Evolutionary conservation across 2,113 vertebrate genomes (phyloP).

Genomic region (Tragulus kanchil): DNA sequence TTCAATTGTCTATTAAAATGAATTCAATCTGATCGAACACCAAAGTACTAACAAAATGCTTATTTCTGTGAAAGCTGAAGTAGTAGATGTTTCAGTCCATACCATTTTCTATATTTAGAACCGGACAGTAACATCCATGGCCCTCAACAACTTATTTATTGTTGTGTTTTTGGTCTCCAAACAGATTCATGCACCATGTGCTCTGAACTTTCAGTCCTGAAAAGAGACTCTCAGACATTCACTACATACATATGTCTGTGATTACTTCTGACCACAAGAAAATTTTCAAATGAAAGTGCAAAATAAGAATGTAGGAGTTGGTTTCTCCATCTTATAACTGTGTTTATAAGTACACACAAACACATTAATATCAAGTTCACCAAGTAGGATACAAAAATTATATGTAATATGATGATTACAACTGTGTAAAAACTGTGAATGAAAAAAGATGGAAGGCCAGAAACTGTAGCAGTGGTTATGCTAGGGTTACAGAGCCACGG

Average conservation of each 20-base stretch:
- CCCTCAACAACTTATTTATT: not conserved
- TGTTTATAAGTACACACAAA: not conserved
- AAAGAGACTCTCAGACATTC: not conserved
- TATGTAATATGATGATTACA: not conserved
- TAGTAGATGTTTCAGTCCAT: not conserved
- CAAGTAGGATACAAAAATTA: not conserved
- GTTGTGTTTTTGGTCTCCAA: not conserved
- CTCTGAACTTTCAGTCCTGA: not conserved
- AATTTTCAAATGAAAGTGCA: constrained; percentile 65
- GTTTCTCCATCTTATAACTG: constrained; percentile 59
- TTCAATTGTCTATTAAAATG: not conserved
- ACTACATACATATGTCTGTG: constrained; percentile 14
- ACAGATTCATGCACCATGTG: fast-evolving
- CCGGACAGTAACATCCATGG: not conserved
- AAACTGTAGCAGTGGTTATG: not conserved
- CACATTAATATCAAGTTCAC: not conserved
- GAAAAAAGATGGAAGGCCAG: not conserved
- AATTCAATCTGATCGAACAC: not conserved
- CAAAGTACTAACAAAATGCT: not conserved
- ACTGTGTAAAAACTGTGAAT: not conserved
- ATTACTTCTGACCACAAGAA: constrained; percentile 66
- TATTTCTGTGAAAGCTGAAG: not conserved
- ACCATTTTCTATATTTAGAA: not conserved
- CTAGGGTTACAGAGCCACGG: not conserved
- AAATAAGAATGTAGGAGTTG: constrained; percentile 64